Evolutionary conservation across 2,888 invertebrate genomes (phyloP).

Genomic region (Coelopa pilipes): DNA sequence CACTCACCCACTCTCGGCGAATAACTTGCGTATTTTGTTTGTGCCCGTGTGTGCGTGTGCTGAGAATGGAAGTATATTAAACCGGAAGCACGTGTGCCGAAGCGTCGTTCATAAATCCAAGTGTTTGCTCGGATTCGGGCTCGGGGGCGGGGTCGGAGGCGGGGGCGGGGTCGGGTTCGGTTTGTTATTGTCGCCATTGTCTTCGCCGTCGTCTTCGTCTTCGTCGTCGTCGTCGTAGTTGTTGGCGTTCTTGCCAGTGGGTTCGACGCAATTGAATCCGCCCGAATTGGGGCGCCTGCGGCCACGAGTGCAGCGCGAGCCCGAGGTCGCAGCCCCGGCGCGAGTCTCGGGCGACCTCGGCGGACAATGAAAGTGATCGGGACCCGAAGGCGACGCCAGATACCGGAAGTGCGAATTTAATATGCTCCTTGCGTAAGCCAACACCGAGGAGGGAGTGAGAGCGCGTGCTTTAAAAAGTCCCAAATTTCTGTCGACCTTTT

Average conservation of each 20-base stretch:
- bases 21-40: background rate
- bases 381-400: background rate
- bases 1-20: background rate
- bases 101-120: slow-evolving; percentile 21
- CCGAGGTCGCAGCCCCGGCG: too few species aligned
- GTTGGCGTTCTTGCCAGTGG: too few species aligned
- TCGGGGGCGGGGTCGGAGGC: too few species aligned
- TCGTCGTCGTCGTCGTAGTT: too few species aligned
- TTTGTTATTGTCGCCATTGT: background rate
- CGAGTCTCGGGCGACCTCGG: background rate
- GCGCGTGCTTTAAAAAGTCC: slow-evolving; percentile 20
- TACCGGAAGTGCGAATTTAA: background rate
- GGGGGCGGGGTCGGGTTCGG: too few species aligned
- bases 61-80: slow-evolving; percentile 1
- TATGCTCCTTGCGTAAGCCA: background rate
- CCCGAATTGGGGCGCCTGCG: background rate
- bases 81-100: slow-evolving; percentile 21
- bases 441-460: slow-evolving; percentile 24
- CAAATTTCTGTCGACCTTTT: background rate
- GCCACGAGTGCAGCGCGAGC: background rate
- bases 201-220: background rate
- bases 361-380: background rate
- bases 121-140: background rate
- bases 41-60: slow-evolving; percentile 2
- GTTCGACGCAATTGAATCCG: too few species aligned